Evolutionary conservation across 2,797 vertebrate genomes (phyloP).

Genomic region (Selene dorsalis): DNA sequence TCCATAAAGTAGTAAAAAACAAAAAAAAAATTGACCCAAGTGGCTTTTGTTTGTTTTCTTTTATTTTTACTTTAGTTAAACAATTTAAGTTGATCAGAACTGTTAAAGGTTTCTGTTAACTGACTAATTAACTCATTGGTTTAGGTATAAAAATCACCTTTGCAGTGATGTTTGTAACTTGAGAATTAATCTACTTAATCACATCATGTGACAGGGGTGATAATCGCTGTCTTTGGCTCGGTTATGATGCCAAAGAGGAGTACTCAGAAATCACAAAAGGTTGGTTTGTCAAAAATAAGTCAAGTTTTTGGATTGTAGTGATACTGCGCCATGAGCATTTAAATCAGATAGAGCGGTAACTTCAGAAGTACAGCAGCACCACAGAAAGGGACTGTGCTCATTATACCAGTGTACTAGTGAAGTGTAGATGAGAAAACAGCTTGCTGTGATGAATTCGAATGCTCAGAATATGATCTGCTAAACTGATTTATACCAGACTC

Average conservation of each 20-base stretch:
- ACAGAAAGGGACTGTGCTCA: conserved; percentile 30
- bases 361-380: conserved; percentile 26
- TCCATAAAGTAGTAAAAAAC: background rate
- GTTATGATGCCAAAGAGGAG: no score
- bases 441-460: conserved; percentile 49
- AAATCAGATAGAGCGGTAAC: conserved; percentile 40
- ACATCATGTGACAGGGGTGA: no score
- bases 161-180: background rate
- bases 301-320: no score
- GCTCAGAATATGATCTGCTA: conserved; percentile 43
- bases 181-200: background rate
- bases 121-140: no score
- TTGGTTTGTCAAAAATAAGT: no score
- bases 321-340: no score
- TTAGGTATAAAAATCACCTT: background rate
- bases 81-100: background rate
- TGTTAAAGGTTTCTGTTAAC: no score
- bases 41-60: background rate
- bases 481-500: conserved; percentile 47
- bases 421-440: conserved; percentile 46
- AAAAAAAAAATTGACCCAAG: background rate
- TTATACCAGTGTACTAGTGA: no score
- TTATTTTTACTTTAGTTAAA: background rate
- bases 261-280: no score
- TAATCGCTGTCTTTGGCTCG: no score